These are phyloP conservation scores for Tiliqua scincoides DNA, from an alignment of 2,113 vertebrate genomes.

Conservation along the genomic window DNA sequence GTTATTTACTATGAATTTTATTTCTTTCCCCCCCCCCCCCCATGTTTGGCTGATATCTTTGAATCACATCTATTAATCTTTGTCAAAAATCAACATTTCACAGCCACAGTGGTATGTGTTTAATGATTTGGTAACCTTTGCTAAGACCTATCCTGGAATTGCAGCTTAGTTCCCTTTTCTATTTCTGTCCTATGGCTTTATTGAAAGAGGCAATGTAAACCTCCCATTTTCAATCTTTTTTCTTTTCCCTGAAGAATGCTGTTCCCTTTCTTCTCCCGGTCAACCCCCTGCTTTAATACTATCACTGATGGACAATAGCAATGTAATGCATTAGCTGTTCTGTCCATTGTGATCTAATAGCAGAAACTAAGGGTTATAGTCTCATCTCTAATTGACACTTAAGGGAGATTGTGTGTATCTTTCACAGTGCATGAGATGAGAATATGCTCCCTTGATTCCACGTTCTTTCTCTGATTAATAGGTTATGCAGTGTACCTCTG, in stretches of 20 bases:
- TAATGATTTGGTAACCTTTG: constrained; percentile 16
- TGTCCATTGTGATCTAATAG: constrained; percentile 22
- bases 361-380: constrained; percentile 5
- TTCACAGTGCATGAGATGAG: constrained; percentile 8
- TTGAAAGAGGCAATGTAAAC: background rate
- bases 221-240: constrained; percentile 24
- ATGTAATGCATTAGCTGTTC: background rate
- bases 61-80: constrained; percentile 13
- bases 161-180: constrained; percentile 3
- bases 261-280: background rate
- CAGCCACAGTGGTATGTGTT: background rate
- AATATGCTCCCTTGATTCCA: constrained; percentile 23
- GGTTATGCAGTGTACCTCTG: background rate
- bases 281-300: background rate
- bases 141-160: constrained; percentile 33
- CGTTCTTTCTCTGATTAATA: constrained; percentile 31
- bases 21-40: background rate
- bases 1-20: background rate
- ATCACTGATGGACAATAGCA: background rate
- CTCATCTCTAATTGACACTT: constrained; percentile 23
- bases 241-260: background rate
- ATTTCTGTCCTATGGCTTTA: background rate
- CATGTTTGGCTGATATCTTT: background rate
- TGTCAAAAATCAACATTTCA: constrained; percentile 13
- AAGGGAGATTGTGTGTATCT: constrained; percentile 33